These are phyloP conservation scores for Cochlearius cochlearius DNA, from an alignment of 2,113 vertebrate species.

Conservation along the genomic window DNA sequence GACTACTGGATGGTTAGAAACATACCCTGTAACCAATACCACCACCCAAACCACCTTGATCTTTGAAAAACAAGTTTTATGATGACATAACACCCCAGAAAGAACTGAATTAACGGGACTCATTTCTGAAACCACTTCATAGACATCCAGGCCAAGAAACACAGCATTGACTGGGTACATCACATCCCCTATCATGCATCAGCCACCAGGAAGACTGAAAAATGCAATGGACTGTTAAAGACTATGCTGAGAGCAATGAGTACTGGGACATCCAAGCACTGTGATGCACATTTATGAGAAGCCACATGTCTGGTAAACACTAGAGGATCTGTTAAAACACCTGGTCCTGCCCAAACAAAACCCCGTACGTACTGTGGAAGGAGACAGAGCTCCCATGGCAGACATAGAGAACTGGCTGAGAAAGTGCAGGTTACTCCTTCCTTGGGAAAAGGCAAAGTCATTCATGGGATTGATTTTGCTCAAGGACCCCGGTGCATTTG, in stretches of 20 bases:
- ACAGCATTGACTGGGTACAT: neutral
- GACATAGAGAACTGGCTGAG: neutral
- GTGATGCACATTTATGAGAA: neutral
- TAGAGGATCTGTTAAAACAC: neutral
- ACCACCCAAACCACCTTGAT: neutral
- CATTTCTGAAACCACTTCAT: neutral
- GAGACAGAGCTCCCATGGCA: neutral
- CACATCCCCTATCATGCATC: neutral
- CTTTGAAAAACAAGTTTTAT: neutral
- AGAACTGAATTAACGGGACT: neutral
- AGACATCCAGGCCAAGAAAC: neutral
- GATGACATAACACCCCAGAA: neutral
- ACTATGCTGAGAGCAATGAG: neutral
- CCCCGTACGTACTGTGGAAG: fast-evolving
- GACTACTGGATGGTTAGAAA: neutral
- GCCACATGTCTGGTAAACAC: neutral
- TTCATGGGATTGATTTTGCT: neutral
- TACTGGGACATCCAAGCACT: neutral
- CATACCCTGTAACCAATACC: too few relatives aligned
- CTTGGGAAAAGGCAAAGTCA: neutral
- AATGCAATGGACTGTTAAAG: neutral
- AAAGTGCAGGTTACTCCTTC: neutral
- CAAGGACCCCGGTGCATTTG: neutral
- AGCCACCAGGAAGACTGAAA: neutral
- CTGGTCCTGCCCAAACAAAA: neutral